Conservation (phyloP, 1,140 invertebrate genomes). For the Leptoteleia sp. region DNA sequence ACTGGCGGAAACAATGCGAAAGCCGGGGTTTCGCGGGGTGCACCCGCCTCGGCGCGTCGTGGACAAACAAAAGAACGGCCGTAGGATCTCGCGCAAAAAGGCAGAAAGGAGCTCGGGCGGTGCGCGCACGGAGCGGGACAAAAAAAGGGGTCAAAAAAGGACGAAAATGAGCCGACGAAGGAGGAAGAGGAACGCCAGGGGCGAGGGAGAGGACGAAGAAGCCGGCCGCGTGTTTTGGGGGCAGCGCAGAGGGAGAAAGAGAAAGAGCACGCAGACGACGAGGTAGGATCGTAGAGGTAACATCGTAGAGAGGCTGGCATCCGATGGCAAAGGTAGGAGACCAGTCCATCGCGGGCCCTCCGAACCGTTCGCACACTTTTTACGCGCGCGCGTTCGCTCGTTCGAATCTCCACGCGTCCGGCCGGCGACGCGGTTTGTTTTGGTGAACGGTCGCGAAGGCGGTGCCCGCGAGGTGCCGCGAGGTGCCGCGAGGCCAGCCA, state of each 20-base stretch:
- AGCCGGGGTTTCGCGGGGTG: constrained; percentile 5
- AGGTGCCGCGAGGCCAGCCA: no score
- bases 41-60: constrained; percentile 10
- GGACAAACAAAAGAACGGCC: constrained; percentile 46
- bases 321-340: constrained; percentile 79
- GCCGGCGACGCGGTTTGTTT: no score
- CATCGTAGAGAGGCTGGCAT: constrained; percentile 78
- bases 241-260: constrained; percentile 53
- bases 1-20: constrained; percentile 34
- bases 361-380: constrained; percentile 77
- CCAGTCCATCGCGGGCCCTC: constrained; percentile 78
- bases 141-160: constrained; percentile 57
- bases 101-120: constrained; percentile 47
- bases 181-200: constrained; percentile 37
- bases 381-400: constrained; percentile 75
- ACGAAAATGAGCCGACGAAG: constrained; percentile 43
- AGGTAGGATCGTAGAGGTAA: constrained; percentile 77
- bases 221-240: constrained; percentile 42
- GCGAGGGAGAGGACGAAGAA: constrained; percentile 33
- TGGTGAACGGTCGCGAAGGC: no score
- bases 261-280: constrained; percentile 65
- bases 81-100: constrained; percentile 53
- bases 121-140: constrained; percentile 49
- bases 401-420: constrained; percentile 73
- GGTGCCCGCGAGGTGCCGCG: no score